Evolutionary conservation across 2,888 invertebrate species (phyloP).

Genomic region (Embidobia sp.): DNA sequence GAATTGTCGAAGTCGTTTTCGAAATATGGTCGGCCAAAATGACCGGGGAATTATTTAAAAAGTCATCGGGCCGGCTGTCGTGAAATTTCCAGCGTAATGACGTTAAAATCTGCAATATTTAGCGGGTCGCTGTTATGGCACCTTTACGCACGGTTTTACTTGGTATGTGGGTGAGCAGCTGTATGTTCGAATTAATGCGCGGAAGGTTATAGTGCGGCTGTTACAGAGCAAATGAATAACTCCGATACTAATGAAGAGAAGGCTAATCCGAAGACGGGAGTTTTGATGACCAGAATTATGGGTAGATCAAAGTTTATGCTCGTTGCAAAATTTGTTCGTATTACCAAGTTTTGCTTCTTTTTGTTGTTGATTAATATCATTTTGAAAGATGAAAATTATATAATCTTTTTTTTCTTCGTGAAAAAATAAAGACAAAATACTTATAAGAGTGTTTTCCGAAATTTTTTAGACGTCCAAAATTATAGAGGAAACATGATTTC

Average conservation of each 20-base stretch:
- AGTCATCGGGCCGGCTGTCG: constrained; percentile 17
- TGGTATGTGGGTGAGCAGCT: constrained; percentile 2
- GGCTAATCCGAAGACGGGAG: constrained; percentile 8
- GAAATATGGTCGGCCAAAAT: constrained; percentile 15
- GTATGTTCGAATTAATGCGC: constrained; percentile 20
- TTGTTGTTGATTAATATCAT: too few relatives aligned
- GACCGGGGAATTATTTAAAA: constrained; percentile 42
- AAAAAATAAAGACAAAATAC: too few relatives aligned
- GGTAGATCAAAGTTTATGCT: background rate
- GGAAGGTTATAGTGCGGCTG: constrained; percentile 16
- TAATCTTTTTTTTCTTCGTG: too few relatives aligned
- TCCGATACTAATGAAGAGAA: constrained; percentile 34
- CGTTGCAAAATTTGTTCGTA: too few relatives aligned
- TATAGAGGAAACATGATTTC: too few relatives aligned
- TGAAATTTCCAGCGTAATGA: constrained; percentile 22
- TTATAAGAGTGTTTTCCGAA: too few relatives aligned
- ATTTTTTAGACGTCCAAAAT: too few relatives aligned
- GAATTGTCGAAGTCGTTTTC: constrained; percentile 4
- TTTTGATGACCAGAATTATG: constrained; percentile 21
- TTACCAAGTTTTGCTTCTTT: too few relatives aligned
- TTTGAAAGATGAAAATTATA: too few relatives aligned
- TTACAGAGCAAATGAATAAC: constrained; percentile 44
- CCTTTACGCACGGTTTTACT: constrained; percentile 24
- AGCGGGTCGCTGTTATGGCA: constrained; percentile 41
- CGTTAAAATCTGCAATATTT: constrained; percentile 44